A percentile compares a stretch with the other conserved stretches of the same genome.
Evolutionary conservation across 2,113 vertebrate genomes (phyloP).

Genomic region (Scatophagus argus): DNA sequence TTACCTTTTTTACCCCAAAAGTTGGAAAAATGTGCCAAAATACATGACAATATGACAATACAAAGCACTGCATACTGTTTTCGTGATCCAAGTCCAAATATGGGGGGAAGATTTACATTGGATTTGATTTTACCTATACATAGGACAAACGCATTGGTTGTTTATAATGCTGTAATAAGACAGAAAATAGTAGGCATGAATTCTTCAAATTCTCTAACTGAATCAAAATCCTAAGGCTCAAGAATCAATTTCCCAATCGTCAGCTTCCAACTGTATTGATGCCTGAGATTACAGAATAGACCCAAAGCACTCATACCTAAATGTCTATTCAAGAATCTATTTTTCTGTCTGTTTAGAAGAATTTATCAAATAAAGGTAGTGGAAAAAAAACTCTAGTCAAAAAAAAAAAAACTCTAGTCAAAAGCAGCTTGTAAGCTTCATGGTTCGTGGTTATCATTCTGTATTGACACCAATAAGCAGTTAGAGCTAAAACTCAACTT

Average conservation of each 20-base stretch:
- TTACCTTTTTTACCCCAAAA: too few species aligned
- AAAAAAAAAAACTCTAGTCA: neutral
- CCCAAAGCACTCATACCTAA: conserved; percentile 23
- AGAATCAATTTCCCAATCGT: conserved; percentile 17
- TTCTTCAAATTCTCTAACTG: neutral
- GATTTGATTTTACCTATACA: too few species aligned
- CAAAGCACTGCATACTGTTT: too few species aligned
- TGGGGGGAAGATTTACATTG: too few species aligned
- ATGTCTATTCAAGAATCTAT: too few species aligned
- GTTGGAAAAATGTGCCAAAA: too few species aligned
- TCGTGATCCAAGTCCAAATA: too few species aligned
- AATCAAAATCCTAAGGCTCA: neutral
- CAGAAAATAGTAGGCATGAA: neutral
- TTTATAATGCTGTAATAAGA: conserved; percentile 1
- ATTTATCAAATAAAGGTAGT: conserved; percentile 3
- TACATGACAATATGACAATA: too few species aligned
- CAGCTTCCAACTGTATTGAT: conserved; percentile 16
- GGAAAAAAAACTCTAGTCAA: neutral
- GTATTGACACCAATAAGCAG: conserved; percentile 22
- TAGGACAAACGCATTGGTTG: neutral
- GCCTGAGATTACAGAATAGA: conserved; percentile 42
- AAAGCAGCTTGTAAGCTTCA: conserved; percentile 5
- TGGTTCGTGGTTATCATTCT: conserved; percentile 30
- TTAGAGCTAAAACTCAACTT: conserved; percentile 1
- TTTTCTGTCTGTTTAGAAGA: too few species aligned